phyloP scores from a whole-genome alignment of 2,888 invertebrate species.

The Troilus luridus region DNA sequence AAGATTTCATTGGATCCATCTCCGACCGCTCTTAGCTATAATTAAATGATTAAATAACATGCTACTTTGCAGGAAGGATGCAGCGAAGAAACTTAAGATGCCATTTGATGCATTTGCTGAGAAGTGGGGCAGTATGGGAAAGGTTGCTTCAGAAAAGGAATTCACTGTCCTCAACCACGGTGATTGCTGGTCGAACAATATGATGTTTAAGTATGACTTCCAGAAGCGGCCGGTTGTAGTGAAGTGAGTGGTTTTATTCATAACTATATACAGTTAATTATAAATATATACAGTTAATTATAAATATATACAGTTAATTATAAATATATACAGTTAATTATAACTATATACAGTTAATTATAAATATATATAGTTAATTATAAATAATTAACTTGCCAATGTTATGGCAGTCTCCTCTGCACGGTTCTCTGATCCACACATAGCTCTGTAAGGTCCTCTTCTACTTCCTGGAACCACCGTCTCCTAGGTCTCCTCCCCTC shows the following conservation, averaged over 20 bases:
- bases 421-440: too few species aligned
- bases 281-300: too few species aligned
- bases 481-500: too few species aligned
- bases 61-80: neutral
- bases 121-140: neutral
- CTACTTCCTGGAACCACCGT: too few species aligned
- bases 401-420: too few species aligned
- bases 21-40: too few species aligned
- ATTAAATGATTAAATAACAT: neutral
- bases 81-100: neutral
- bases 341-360: too few species aligned
- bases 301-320: too few species aligned
- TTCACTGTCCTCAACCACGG: neutral
- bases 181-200: slow-evolving; percentile 4
- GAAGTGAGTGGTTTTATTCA: neutral
- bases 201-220: neutral
- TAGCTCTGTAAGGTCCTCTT: too few species aligned
- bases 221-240: neutral
- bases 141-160: neutral
- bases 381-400: too few species aligned
- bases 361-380: neutral
- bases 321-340: too few species aligned
- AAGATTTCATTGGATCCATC: too few species aligned
- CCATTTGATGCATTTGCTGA: neutral
- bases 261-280: neutral